These are phyloP conservation scores for Anableps anableps DNA, from an alignment of 2,797 vertebrate genomes.

Conservation along the genomic window DNA sequence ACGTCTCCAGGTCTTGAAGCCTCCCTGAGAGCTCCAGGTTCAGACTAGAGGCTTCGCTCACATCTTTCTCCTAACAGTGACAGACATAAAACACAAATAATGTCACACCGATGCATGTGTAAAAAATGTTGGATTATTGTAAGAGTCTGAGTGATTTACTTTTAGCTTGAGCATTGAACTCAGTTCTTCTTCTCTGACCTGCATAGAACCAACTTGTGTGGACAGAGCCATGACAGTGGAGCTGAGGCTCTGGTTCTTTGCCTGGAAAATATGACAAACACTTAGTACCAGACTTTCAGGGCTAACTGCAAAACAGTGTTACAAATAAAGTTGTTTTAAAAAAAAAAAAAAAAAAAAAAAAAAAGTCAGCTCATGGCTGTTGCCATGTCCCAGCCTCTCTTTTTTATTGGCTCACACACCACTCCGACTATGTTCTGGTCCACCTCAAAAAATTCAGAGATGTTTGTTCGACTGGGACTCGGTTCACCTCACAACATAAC, in stretches of 20 bases:
- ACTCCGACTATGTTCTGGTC: no score
- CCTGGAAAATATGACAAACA: constrained; percentile 68
- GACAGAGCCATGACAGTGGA: constrained; percentile 84
- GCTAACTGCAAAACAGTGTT: neutral
- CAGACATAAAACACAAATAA: neutral
- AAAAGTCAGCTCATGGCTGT: no score
- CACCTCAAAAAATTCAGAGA: neutral
- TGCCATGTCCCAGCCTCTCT: neutral
- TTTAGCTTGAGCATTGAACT: constrained; percentile 88
- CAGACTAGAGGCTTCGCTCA: constrained; percentile 83
- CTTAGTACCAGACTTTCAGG: neutral
- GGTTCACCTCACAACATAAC: no score
- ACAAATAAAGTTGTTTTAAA: no score
- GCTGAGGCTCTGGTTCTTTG: constrained; percentile 86
- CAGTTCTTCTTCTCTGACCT: constrained; percentile 89
- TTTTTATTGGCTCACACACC: neutral
- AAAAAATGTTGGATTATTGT: no score
- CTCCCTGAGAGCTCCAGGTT: constrained; percentile 80
- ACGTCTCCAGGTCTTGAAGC: constrained; percentile 77
- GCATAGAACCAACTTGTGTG: constrained; percentile 84
- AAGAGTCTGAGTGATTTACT: constrained; percentile 64
- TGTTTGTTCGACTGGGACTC: neutral
- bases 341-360: no score
- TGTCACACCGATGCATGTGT: neutral
- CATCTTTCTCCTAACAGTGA: constrained; percentile 83